phyloP scores from a whole-genome alignment of 2,888 invertebrate genomes.

The Plemyria rubiginata region DNA sequence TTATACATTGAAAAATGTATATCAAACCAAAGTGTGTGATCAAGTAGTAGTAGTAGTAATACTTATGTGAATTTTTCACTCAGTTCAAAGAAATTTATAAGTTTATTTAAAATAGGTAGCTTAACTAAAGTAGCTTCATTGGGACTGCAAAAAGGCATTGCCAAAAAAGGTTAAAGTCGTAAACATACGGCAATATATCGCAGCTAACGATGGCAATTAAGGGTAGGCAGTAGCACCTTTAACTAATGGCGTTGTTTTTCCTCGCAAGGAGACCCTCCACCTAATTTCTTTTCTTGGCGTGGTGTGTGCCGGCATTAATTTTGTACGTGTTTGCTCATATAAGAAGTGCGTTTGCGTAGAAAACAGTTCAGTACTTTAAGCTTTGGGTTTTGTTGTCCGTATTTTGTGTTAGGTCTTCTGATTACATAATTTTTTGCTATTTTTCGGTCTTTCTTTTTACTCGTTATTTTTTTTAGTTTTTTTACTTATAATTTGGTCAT shows the following conservation, averaged over 20 bases:
- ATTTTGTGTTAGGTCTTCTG: too few relatives aligned
- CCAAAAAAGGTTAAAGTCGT: constrained; percentile 31
- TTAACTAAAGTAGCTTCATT: neutral
- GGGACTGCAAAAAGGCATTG: constrained; percentile 27
- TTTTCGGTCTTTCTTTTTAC: too few relatives aligned
- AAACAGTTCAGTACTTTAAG: too few relatives aligned
- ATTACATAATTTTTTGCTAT: too few relatives aligned
- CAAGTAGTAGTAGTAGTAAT: too few relatives aligned
- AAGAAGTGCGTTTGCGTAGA: constrained; percentile 7
- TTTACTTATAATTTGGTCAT: too few relatives aligned
- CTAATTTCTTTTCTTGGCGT: constrained; percentile 52
- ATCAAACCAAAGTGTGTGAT: too few relatives aligned
- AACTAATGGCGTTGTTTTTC: constrained; percentile 68
- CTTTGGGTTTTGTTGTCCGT: too few relatives aligned
- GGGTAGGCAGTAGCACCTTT: constrained; percentile 53
- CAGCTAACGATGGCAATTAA: constrained; percentile 63
- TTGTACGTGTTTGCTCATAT: constrained; percentile 38
- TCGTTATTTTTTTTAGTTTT: too few relatives aligned
- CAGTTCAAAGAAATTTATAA: too few relatives aligned
- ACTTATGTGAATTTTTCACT: too few relatives aligned
- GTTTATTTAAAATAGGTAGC: neutral
- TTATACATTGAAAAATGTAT: too few relatives aligned
- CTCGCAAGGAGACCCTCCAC: constrained; percentile 38
- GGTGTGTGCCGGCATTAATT: constrained; percentile 41
- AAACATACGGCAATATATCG: constrained; percentile 45